These are phyloP conservation scores for Anisognathus igniventris DNA, from an alignment of 2,797 vertebrate genomes.

Conservation along the genomic window DNA sequence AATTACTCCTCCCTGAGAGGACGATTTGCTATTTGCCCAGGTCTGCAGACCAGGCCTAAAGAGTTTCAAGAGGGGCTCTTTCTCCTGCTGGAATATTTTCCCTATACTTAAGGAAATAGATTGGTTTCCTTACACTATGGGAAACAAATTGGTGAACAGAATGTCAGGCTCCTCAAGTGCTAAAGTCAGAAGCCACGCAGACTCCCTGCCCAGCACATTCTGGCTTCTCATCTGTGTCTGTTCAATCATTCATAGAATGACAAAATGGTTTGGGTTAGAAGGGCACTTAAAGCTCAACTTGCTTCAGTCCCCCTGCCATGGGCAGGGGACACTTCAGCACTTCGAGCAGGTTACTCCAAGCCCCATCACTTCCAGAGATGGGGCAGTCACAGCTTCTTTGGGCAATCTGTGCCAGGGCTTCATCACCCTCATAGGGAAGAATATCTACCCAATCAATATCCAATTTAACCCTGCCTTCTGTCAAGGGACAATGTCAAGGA, in stretches of 20 bases:
- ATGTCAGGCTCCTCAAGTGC: accelerated
- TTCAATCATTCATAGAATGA: background rate
- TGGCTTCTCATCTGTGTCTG: background rate
- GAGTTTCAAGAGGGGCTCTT: background rate
- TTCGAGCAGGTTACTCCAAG: background rate
- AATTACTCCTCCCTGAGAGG: background rate
- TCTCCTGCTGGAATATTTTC: background rate
- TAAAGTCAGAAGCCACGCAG: background rate
- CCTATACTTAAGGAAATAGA: background rate
- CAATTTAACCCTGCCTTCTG: background rate
- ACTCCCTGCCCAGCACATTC: background rate
- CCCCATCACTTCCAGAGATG: background rate
- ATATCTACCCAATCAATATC: background rate
- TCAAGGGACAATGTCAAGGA: background rate
- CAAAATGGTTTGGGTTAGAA: background rate
- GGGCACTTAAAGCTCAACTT: background rate
- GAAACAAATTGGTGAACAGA: background rate
- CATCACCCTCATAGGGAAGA: background rate
- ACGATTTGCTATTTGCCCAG: background rate
- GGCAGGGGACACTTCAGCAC: background rate
- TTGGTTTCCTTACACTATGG: background rate
- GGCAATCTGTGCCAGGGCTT: background rate
- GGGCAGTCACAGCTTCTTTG: background rate
- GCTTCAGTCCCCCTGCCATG: background rate
- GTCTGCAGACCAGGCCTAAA: background rate